Evolutionary conservation across 2,797 vertebrate genomes (phyloP), one percentile per base, ranked within the genome.

Genomic region (Tapirus indicus): DNA sequence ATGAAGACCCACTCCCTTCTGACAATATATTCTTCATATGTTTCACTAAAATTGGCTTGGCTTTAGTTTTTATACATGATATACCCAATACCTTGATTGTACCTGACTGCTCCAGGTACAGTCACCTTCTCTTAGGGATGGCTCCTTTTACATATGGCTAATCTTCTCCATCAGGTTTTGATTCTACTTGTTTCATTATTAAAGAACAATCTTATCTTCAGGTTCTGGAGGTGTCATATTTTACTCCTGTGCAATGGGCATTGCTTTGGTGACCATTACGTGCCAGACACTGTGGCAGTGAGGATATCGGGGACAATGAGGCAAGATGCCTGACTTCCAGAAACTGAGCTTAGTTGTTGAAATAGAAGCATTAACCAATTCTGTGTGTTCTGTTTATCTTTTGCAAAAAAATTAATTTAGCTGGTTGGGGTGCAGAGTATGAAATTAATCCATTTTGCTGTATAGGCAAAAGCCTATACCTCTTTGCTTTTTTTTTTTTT

Each of bases 311-410:
- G 56, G 68, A 35, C 79, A 25, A 58, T 52, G 62, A 78, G 71
- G 35, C 35, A 89, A 82, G 41, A 88, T 91, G 47, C 38, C 38
- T 77, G 27, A 95, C 49, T 84, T 95, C 83, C 23, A 88, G 47
- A 95, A 90, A 23, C 35, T 75, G 32, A 89, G 38, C 38, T 91
- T 88, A 74, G 27, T 80, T 93, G 8, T 75, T 88, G 44, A 93
- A 94, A 77, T 64, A 56, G 88, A 58, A n/a, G 62, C 1, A 56
- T 18, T 52, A 85, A 58, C 21, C 17, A 75, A 2, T 88, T 95
- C 44, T 82, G 5, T 88, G 7, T 82, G 56, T 74, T 66, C 69
- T 82, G 4, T 77, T 89, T 91, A 35, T 94, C 41, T 60, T 84
- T 90, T 97, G 11, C 27, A 79, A 66, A 80, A 41, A 80, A 54